phyloP scores from a whole-genome alignment of 1,140 invertebrate genomes.

The Colletes latitarsis region DNA sequence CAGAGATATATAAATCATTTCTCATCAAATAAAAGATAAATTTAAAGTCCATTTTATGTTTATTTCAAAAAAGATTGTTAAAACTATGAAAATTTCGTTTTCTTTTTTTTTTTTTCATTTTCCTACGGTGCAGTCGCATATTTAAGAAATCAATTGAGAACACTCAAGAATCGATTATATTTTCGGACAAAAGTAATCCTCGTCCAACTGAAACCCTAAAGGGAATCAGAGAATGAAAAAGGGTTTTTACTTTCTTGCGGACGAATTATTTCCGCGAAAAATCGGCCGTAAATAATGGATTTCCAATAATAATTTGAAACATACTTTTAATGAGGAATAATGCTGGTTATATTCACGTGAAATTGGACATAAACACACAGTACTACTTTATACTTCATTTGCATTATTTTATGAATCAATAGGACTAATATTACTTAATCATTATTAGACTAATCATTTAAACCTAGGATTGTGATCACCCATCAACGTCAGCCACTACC shows the following conservation, averaged over 20 bases:
- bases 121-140: no score
- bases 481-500: constrained; percentile 79
- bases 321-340: constrained; percentile 80
- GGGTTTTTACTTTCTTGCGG: constrained; percentile 27
- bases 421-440: constrained; percentile 80
- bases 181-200: no score
- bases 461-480: constrained; percentile 81
- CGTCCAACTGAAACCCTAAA: constrained; percentile 21
- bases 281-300: constrained; percentile 71
- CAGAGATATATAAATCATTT: no score
- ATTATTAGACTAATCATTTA: constrained; percentile 81
- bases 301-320: constrained; percentile 78
- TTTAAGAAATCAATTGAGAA: background rate
- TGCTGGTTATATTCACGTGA: constrained; percentile 81
- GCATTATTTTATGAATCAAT: constrained; percentile 81
- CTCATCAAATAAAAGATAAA: no score
- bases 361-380: constrained; percentile 81
- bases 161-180: constrained; percentile 35
- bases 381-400: constrained; percentile 81
- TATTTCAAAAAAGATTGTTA: no score
- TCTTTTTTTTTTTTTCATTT: no score
- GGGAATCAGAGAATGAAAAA: constrained; percentile 55
- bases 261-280: constrained; percentile 29
- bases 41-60: no score
- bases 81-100: no score